Conservation (phyloP, 2,113 vertebrate species). For the Pitta sordida region DNA sequence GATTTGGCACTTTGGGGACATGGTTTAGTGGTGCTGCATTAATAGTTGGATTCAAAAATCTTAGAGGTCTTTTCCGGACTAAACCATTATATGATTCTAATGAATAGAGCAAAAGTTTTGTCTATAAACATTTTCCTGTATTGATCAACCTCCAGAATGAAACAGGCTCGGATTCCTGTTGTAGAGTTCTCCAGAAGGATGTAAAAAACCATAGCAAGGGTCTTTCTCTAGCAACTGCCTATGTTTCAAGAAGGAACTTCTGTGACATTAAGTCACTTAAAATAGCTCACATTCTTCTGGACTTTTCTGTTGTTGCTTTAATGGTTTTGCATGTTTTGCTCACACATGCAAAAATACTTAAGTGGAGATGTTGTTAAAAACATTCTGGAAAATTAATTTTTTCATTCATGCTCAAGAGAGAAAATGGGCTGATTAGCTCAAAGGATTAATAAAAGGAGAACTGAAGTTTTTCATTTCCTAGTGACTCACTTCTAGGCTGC, state of each 20-base stretch:
- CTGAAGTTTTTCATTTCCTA: neutral
- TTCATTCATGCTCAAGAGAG: neutral
- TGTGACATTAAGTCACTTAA: neutral
- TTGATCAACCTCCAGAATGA: neutral
- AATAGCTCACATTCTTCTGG: neutral
- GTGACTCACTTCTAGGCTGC: neutral
- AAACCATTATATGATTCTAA: neutral
- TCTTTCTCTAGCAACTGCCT: neutral
- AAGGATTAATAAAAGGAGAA: neutral
- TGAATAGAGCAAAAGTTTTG: neutral
- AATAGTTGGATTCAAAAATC: neutral
- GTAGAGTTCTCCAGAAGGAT: neutral
- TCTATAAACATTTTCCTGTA: neutral
- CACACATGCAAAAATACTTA: neutral
- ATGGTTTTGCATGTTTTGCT: neutral
- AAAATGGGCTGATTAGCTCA: neutral
- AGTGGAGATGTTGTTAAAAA: neutral
- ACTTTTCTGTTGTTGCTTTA: neutral
- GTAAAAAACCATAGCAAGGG: neutral
- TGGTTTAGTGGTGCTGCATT: neutral
- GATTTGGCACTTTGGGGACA: neutral
- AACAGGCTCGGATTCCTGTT: neutral
- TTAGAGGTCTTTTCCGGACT: neutral
- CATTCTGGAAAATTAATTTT: neutral
- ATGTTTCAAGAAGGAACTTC: neutral